Evolutionary conservation across 2,888 invertebrate species (phyloP), one percentile per base, ranked within the genome.

Genomic region (Ornithoptera alexandrae): DNA sequence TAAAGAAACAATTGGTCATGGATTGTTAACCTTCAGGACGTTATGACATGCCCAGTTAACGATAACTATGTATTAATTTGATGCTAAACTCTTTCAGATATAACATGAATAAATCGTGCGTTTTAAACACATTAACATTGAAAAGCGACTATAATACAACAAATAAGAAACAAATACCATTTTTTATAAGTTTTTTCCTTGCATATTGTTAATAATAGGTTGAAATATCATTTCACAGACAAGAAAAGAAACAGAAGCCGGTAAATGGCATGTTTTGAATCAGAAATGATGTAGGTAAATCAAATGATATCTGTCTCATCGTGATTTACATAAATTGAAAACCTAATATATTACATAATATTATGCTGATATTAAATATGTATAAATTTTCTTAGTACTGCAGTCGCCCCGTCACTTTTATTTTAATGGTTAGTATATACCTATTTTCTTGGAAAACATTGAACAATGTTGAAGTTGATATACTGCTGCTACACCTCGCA

Each of bases 231-330:
- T 58, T 17, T 15, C 39, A 39, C 20, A 65, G 22, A 65, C n/a
- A 18, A 8, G 24, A 65, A 18, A 39, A 42, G 65, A 65, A 22
- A 39, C 58, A 42, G 20, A 39, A 65, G 58, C 42, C 22, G 58
- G 2, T 18, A 24, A 10, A 36, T 39, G 22, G 20, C 58, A 18
- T 39, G 65, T 58, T 65, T 58, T 57, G 65, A 65, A 65, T 58
- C 18, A 17, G 30, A 42, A 46, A 58, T 65, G 42, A 42, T 30
- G 58, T 22, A 65, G 65, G 42, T 65, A 65, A 65, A 58, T 24
- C 20, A 58, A 46, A 24, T 7, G 57, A 58, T 39, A 4, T 39
- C 56, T 65, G 36, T 36, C 58, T 58, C 58, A 39, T 4, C 36
- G 18, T 8, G n/a, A 20, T 65, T 46, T 65, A 56, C 39, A 46